Evolutionary conservation across 2,797 vertebrate species (phyloP).

Genomic region (Chromis chromis): DNA sequence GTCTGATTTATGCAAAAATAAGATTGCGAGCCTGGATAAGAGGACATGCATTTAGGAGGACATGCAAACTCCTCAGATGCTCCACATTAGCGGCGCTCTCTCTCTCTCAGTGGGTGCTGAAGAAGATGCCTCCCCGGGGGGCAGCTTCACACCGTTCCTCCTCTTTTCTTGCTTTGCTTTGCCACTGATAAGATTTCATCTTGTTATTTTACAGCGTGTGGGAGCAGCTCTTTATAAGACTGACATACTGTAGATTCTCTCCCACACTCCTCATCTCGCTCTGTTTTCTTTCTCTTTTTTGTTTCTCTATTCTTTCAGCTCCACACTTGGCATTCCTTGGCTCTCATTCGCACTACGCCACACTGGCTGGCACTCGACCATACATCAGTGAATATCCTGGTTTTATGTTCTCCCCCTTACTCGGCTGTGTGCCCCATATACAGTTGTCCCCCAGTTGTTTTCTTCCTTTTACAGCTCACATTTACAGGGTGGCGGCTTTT

Average conservation of each 20-base stretch:
- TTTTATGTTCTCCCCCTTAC: slow-evolving; percentile 76
- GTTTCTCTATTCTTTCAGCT: slow-evolving; percentile 84
- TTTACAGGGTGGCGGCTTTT: slow-evolving; percentile 53
- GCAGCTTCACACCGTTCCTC: slow-evolving; percentile 43
- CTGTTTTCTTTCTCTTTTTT: slow-evolving; percentile 81
- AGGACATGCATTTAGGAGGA: slow-evolving; percentile 33
- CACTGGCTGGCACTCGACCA: slow-evolving; percentile 88
- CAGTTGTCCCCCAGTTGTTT: slow-evolving; percentile 63
- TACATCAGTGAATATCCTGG: slow-evolving; percentile 89
- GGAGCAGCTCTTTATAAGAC: slow-evolving; percentile 73
- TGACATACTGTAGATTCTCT: slow-evolving; percentile 77
- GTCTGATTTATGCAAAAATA: slow-evolving; percentile 49
- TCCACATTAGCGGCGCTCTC: slow-evolving; percentile 27
- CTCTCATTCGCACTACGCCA: slow-evolving; percentile 90
- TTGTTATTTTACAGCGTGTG: slow-evolving; percentile 74
- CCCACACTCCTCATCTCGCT: slow-evolving; percentile 83
- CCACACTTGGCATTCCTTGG: slow-evolving; percentile 88
- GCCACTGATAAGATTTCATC: slow-evolving; percentile 77
- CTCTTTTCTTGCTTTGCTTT: slow-evolving; percentile 54
- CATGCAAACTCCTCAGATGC: slow-evolving; percentile 46
- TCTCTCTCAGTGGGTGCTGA: slow-evolving; percentile 50
- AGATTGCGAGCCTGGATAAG: slow-evolving; percentile 30
- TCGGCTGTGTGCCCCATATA: slow-evolving; percentile 65
- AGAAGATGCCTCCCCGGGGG: slow-evolving; percentile 34
- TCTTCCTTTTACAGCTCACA: slow-evolving; percentile 71